phyloP scores from a whole-genome alignment of 92 coral and sea anemone species.

The Umimayanthus kanabou region DNA sequence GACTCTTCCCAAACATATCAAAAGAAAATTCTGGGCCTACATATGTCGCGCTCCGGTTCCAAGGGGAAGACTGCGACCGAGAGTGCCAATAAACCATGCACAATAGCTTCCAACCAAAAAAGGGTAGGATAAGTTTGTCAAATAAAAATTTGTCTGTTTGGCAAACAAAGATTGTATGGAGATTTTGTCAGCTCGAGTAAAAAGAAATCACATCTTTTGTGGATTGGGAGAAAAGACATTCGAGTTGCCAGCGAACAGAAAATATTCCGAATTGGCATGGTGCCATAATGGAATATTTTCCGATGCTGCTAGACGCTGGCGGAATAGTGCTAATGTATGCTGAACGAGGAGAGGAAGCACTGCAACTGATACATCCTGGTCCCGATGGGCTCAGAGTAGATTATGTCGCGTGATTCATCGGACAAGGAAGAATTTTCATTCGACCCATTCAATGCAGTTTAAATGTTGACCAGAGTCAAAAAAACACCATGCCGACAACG shows the following conservation, averaged over 20 bases:
- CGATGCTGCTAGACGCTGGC: constrained; percentile 41
- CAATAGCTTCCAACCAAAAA: background rate
- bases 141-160: constrained; percentile 30
- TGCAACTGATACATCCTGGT: constrained; percentile 43
- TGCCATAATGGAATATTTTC: constrained; percentile 40
- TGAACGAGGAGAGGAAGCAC: constrained; percentile 38
- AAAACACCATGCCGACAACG: constrained; percentile 12
- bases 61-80: background rate
- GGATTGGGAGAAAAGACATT: constrained; percentile 39
- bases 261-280: constrained; percentile 12
- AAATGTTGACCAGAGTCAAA: constrained; percentile 25
- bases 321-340: constrained; percentile 43
- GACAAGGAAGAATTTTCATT: constrained; percentile 58
- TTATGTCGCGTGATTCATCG: constrained; percentile 44
- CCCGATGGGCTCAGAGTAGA: constrained; percentile 45
- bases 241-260: constrained; percentile 16
- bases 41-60: background rate
- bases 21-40: background rate
- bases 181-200: constrained; percentile 39
- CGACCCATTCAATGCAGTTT: constrained; percentile 64
- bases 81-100: constrained; percentile 27
- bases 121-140: constrained; percentile 27
- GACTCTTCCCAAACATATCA: constrained; percentile 43
- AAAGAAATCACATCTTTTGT: constrained; percentile 39
- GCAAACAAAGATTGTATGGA: constrained; percentile 21